Base-by-base conservation (phyloP, 2,113 vertebrate species). In the Mus pahari region DNA sequence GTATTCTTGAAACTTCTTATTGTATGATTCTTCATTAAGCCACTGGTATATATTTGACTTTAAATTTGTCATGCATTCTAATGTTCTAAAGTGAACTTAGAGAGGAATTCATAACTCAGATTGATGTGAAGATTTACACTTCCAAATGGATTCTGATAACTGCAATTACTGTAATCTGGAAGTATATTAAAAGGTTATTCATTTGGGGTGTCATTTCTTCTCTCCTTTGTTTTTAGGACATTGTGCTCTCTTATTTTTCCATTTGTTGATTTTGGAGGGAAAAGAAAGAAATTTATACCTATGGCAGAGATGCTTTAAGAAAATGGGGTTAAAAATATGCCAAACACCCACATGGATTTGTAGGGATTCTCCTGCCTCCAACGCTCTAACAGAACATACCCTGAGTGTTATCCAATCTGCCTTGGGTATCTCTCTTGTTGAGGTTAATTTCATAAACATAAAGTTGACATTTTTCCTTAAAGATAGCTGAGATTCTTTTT, bases 121-220 rank as follows among this genome's bases (percentile, higher is more conserved):
- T 77, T 28, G 19, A 68, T 62, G 31, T 60, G 22, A 92, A 82
- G 14, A 28, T 92, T 84, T 92, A 58, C 90, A 88, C 75, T 96
- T 89, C 33, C 39, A 94, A 89, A 53, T 89, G 39, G 53, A 77
- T 95, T 94, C 60, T 86, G 66, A 96, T 79, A 91, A 92, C 48
- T 93, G 26, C 48, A 94, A 48, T 96, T 78, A 93, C 9, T 42
- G 13, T 77, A 53, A 48, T 90, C 55, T 64, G 31, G 0, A 89
- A 78, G 48, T 45, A 22, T 93, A 48, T 64, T 86, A 78, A 92
- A 86, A 94, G 62, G 5, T 75, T 95, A 71, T 74, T 96, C 64
- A 58, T 70, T 97, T 84, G 71, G n/a, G 11, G 50, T 90, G 36
- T 79, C 20, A 53, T 75, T 14, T 58, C 2, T 90, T 97, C 79